Evolutionary conservation across 2,797 vertebrate genomes (phyloP).

Genomic region (Hemitrygon akajei): DNA sequence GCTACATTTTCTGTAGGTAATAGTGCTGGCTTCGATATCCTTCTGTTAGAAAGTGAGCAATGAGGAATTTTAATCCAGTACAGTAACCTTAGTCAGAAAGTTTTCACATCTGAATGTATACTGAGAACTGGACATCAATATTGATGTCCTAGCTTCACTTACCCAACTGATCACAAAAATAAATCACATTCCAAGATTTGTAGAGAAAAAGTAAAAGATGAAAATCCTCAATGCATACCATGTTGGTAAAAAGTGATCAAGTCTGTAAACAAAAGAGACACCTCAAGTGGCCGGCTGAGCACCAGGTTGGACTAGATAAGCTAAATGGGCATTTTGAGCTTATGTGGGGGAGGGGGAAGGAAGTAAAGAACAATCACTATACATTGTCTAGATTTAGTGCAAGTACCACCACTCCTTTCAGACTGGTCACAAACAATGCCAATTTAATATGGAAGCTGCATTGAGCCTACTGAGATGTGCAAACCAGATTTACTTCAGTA

Average conservation of each 20-base stretch:
- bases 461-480: background rate
- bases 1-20: background rate
- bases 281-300: background rate
- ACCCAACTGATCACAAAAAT: background rate
- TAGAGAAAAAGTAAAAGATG: background rate
- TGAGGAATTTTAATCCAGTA: background rate
- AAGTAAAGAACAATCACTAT: too few species aligned
- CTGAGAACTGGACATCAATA: background rate
- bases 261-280: background rate
- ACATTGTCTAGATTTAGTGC: background rate
- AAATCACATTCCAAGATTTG: too few species aligned
- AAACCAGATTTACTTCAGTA: background rate
- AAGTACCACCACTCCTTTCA: background rate
- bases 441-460: background rate
- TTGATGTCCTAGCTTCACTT: background rate
- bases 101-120: background rate
- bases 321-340: background rate
- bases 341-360: background rate
- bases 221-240: background rate
- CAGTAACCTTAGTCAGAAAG: background rate
- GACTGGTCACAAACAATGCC: background rate
- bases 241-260: background rate
- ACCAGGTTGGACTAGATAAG: background rate
- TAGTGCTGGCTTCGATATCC: background rate
- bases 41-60: background rate